Percentiles rank a stretch among this genome's conserved stretches.
Conservation (phyloP, 2,888 invertebrate genomes). For the Epistrophella euchroma region DNA sequence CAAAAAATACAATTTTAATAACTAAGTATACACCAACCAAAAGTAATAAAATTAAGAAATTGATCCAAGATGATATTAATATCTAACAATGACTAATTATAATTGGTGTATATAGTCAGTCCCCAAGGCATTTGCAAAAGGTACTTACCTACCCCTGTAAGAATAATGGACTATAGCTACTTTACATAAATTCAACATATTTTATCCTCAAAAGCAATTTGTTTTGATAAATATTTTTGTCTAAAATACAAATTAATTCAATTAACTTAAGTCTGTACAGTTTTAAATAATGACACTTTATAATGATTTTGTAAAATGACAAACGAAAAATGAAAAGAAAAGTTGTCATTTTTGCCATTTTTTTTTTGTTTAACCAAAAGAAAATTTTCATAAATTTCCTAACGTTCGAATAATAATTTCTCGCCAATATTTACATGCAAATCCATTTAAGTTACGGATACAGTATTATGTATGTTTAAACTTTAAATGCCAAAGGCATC, state of each 20-base stretch:
- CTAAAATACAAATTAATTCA: constrained; percentile 19
- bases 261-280: background rate
- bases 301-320: background rate
- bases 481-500: constrained; percentile 9
- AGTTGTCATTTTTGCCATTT: background rate
- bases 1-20: background rate
- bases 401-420: background rate
- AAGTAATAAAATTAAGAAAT: constrained; percentile 17
- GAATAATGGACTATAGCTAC: background rate
- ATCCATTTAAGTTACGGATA: background rate
- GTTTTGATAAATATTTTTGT: constrained; percentile 8
- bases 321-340: background rate
- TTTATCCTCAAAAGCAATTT: constrained; percentile 12
- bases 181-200: constrained; percentile 24
- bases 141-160: background rate
- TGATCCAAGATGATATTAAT: constrained; percentile 8
- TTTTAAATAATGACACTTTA: constrained; percentile 20
- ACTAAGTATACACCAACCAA: background rate
- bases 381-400: constrained; percentile 1
- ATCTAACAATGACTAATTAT: constrained; percentile 14
- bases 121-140: background rate
- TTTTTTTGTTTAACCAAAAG: background rate
- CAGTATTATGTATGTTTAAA: no score
- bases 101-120: background rate
- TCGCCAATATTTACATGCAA: background rate